A percentile compares a stretch with the other conserved stretches of the same genome.
phyloP scores from a whole-genome alignment of 2,113 vertebrate species.

The Dascyllus trimaculatus region DNA sequence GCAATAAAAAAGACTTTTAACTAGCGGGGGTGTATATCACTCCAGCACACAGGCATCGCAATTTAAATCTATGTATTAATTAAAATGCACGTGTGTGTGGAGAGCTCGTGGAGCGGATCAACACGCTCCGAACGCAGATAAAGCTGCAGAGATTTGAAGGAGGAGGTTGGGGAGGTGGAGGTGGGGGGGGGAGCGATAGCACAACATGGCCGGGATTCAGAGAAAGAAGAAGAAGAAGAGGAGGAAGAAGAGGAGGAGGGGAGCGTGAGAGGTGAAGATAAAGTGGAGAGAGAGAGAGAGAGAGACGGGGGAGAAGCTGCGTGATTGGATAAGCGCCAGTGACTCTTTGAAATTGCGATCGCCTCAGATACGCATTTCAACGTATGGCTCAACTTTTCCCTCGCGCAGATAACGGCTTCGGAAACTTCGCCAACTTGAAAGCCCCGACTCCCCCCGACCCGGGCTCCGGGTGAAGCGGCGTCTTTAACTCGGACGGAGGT shows the following conservation, averaged over 20 bases:
- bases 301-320: slow-evolving; percentile 53
- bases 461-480: background rate
- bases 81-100: slow-evolving; percentile 56
- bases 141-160: slow-evolving; percentile 51
- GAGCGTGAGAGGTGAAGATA: slow-evolving; percentile 76
- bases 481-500: slow-evolving; percentile 14
- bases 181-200: slow-evolving; percentile 65
- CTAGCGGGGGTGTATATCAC: slow-evolving; percentile 81
- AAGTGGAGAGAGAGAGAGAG: slow-evolving; percentile 44
- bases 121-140: slow-evolving; percentile 63
- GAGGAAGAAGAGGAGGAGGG: slow-evolving; percentile 19
- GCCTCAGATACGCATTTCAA: slow-evolving; percentile 70
- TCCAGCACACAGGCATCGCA: slow-evolving; percentile 73
- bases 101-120: slow-evolving; percentile 70
- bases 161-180: too few relatives aligned
- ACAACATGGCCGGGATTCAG: slow-evolving; percentile 73
- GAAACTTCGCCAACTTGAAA: slow-evolving; percentile 23
- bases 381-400: slow-evolving; percentile 66
- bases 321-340: slow-evolving; percentile 80
- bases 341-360: slow-evolving; percentile 81
- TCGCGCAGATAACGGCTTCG: slow-evolving; percentile 70
- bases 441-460: slow-evolving; percentile 49
- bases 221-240: slow-evolving; percentile 49
- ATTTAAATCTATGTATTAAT: slow-evolving; percentile 82
- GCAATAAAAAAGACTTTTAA: slow-evolving; percentile 84